Conservation (phyloP, 2,888 invertebrate genomes). For the Diarsia mendica region DNA sequence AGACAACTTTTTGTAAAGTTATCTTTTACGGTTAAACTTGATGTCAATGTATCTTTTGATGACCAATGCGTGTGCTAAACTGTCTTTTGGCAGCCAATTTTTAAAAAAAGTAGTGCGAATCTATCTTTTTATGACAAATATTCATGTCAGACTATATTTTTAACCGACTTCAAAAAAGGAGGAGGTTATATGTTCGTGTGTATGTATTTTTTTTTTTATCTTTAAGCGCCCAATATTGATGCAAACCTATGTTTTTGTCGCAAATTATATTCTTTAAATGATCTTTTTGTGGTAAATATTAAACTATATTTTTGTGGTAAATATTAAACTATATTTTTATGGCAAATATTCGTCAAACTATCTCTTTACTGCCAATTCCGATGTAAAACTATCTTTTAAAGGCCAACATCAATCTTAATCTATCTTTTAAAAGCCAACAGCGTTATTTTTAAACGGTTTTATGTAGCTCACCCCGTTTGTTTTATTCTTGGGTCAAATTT, state of each 20-base stretch:
- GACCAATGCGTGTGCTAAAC: not conserved
- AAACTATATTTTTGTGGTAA: not conserved
- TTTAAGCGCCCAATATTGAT: too few species aligned
- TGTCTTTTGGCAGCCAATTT: not conserved
- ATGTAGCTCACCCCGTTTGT: too few species aligned
- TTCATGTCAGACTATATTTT: not conserved
- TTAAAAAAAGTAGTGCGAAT: not conserved
- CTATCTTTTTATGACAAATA: not conserved
- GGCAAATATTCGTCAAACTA: not conserved
- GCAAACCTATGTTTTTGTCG: not conserved
- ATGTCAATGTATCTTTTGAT: not conserved
- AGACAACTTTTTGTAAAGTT: not conserved
- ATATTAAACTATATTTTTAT: not conserved
- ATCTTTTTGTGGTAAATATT: not conserved
- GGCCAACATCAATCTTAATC: too few species aligned
- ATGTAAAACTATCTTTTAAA: not conserved
- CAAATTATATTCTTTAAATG: too few species aligned
- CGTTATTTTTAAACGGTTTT: too few species aligned
- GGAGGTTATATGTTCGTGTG: too few species aligned
- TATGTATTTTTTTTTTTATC: too few species aligned
- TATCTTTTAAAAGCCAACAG: too few species aligned
- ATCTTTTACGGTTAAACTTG: not conserved
- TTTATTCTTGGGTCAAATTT: too few species aligned
- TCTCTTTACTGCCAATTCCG: not conserved
- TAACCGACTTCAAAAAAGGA: too few species aligned